These are phyloP conservation scores for Callopanchax toddi DNA, from an alignment of 2,113 vertebrate genomes.

Conservation along the genomic window DNA sequence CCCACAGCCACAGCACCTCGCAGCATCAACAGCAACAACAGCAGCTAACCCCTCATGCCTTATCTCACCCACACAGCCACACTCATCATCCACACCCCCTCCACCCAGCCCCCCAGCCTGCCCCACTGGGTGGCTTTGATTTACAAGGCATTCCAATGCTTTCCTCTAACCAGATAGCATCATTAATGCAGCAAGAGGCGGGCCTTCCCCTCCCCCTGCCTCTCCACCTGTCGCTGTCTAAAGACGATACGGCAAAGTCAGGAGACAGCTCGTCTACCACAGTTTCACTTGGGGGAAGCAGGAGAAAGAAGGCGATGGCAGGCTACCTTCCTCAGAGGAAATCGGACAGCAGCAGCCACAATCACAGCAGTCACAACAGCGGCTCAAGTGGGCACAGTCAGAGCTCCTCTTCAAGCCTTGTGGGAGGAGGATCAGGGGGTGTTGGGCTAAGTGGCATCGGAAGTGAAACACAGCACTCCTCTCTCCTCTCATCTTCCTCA, in stretches of 20 bases:
- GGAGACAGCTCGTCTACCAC: conserved; percentile 69
- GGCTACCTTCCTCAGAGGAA: conserved; percentile 84
- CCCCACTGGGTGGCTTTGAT: conserved; percentile 79
- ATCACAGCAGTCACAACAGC: conserved; percentile 67
- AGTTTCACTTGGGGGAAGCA: conserved; percentile 74
- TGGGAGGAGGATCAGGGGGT: conserved; percentile 71
- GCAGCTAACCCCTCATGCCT: conserved; percentile 79
- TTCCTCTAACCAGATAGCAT: conserved; percentile 83
- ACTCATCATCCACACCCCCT: conserved; percentile 81
- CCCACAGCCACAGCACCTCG: conserved; percentile 74
- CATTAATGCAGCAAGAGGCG: conserved; percentile 82
- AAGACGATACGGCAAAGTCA: conserved; percentile 74
- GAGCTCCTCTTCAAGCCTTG: conserved; percentile 74
- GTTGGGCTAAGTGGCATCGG: conserved; percentile 73
- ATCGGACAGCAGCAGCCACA: conserved; percentile 65
- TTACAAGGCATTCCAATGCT: conserved; percentile 84
- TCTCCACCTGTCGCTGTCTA: conserved; percentile 79
- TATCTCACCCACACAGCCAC: conserved; percentile 82
- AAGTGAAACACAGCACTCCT: conserved; percentile 72
- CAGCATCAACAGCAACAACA: conserved; percentile 81
- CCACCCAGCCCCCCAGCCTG: conserved; percentile 80
- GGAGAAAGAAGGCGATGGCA: conserved; percentile 84
- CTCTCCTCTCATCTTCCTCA: conserved; percentile 74
- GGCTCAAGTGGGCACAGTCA: conserved; percentile 75
- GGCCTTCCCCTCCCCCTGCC: conserved; percentile 81